These are phyloP conservation scores for Miniopterus natalensis DNA, from an alignment of 2,113 vertebrate genomes.

Conservation along the genomic window DNA sequence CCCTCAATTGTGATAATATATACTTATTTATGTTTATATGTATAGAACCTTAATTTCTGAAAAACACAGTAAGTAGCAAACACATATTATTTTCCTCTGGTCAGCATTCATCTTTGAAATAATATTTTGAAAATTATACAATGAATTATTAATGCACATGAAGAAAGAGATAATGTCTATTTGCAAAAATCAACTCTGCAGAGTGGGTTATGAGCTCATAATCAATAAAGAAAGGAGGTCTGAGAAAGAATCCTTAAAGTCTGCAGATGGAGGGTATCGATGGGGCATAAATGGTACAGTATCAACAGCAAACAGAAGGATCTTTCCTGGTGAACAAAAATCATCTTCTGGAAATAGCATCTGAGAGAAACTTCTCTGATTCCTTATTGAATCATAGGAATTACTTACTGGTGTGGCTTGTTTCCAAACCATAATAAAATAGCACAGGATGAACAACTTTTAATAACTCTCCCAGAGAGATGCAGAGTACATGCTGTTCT, in stretches of 20 bases:
- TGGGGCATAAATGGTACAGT: neutral
- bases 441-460: neutral
- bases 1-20: neutral
- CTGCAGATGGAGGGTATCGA: neutral
- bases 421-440: neutral
- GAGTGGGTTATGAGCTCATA: neutral
- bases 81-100: neutral
- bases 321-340: neutral
- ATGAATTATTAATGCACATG: conserved; percentile 42
- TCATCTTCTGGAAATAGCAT: neutral
- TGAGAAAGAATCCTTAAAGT: neutral
- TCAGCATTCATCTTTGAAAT: neutral
- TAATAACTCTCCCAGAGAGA: neutral
- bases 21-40: neutral
- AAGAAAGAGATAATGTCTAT: conserved; percentile 13
- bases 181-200: neutral
- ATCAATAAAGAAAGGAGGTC: neutral
- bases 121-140: neutral
- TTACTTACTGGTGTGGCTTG: neutral
- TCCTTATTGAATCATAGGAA: neutral
- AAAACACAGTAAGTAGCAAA: neutral
- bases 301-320: neutral
- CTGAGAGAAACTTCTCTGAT: neutral
- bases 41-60: neutral
- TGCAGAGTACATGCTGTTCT: neutral